Percentiles rank a stretch among this genome's conserved stretches.
phyloP scores from a whole-genome alignment of 2,113 vertebrate genomes.

The Steatornis caripensis region DNA sequence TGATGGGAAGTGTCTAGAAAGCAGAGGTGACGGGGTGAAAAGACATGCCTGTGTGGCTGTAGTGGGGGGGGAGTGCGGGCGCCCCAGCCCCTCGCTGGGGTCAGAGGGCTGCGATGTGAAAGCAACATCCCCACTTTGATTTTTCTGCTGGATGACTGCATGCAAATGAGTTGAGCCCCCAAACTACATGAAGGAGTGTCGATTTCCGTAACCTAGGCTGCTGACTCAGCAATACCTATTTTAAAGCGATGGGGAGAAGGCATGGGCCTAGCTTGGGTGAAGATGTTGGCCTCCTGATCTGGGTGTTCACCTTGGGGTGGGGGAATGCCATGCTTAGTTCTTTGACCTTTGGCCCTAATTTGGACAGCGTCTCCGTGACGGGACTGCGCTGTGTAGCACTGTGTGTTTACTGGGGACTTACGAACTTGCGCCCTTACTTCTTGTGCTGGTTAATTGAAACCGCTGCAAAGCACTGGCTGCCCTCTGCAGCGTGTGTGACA shows the following conservation, averaged over 20 bases:
- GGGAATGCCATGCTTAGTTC: not conserved
- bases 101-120: not conserved
- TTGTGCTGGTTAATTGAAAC: not conserved
- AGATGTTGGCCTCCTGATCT: not conserved
- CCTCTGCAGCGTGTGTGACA: not conserved
- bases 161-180: not conserved
- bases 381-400: not conserved
- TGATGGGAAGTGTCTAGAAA: not conserved
- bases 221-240: not conserved
- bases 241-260: not conserved
- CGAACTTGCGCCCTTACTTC: not conserved
- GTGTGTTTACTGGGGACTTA: not conserved
- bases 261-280: not conserved
- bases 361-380: not conserved
- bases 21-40: not conserved
- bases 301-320: not conserved
- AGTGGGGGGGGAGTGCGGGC: not conserved
- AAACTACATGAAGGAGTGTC: not conserved
- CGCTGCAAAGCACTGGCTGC: rapidly evolving
- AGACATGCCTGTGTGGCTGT: not conserved
- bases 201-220: not conserved
- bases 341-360: not conserved
- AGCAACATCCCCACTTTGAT: not conserved
- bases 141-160: not conserved
- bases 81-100: not conserved